phyloP scores from a whole-genome alignment of 2,797 vertebrate genomes.

The Platalea minor region DNA sequence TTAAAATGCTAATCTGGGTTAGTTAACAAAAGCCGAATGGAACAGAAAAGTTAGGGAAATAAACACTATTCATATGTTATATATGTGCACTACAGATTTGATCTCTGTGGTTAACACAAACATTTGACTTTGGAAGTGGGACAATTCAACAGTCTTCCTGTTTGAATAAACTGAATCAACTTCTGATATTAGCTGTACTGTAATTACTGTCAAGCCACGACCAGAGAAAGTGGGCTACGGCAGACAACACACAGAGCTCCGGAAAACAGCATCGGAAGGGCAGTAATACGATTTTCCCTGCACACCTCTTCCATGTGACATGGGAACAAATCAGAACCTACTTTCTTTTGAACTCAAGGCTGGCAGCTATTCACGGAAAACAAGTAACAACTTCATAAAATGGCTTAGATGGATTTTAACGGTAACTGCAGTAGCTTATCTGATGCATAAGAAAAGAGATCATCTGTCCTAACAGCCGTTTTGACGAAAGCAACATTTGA shows the following conservation, averaged over 20 bases:
- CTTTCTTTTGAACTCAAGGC: constrained; percentile 35
- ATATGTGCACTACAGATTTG: constrained; percentile 29
- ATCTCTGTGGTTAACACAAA: constrained; percentile 43
- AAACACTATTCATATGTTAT: constrained; percentile 43
- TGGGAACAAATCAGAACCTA: constrained; percentile 58
- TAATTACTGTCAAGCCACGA: neutral
- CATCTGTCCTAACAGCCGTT: constrained; percentile 60
- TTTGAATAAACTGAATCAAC: constrained; percentile 12
- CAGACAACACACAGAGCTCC: neutral
- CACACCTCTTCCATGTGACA: constrained; percentile 60
- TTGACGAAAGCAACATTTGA: constrained; percentile 63
- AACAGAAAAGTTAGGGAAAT: constrained; percentile 67
- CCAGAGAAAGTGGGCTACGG: neutral
- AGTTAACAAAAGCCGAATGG: constrained; percentile 76
- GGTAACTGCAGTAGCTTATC: constrained; percentile 63
- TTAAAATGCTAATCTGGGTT: constrained; percentile 84
- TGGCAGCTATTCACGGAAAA: constrained; percentile 69
- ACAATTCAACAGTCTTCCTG: constrained; percentile 29
- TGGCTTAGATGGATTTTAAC: constrained; percentile 66
- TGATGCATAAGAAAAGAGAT: constrained; percentile 56
- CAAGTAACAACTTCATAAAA: constrained; percentile 66
- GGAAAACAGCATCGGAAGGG: constrained; percentile 6
- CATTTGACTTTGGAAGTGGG: constrained; percentile 39
- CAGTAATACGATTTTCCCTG: constrained; percentile 15
- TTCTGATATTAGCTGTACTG: constrained; percentile 25